Base-by-base conservation (phyloP, 1,140 invertebrate genomes). In the Drosophila kurseongensis region DNA sequence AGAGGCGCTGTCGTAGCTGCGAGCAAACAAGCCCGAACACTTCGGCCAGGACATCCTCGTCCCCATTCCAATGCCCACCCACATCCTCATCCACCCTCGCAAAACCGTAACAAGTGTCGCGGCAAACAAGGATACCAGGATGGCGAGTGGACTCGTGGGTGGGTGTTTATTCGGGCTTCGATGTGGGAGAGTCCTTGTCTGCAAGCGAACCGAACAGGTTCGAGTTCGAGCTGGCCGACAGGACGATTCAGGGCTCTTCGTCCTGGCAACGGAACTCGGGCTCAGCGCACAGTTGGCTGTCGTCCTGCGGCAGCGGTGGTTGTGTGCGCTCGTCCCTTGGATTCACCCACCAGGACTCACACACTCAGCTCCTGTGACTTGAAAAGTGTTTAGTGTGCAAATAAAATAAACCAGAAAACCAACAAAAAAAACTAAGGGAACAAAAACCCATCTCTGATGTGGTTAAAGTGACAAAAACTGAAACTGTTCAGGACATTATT, bases 241-340 rank as follows among this genome's bases (percentile, higher is more conserved):
- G 60, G 61, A 55, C 51, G 41, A 65, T 63, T 1, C 42, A 41
- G 55, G 42, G 23, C 27, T n/a, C 12, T 57, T 75, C 50, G 55
- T 38, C 50, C 61, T 72, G 54, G 62, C 12, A 62, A 47, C 32
- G 32, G 38, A 32, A 41, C 23, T 58, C 62, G 56, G 58, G 55
- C 62, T 62, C 58, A 89, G 47, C 85, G 84, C 84, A 54, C 85
- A 89, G 84, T 89, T 80, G 85, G 80, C 85, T 90, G 84, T 72
- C 80, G 85, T 84, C 80, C 84, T 89, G 77, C 84, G 80, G 72
- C 85, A 84, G 84, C 73, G 80, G 41, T 78, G 78, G 84, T 89
- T 89, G 84, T 89, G 85, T 89, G 85, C 84, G 85, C 84, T 90
- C 66, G 45, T 63, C 52, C 44, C 72, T 23, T 74, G 61, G 61